Evolutionary conservation across 2,888 invertebrate species (phyloP), one percentile per base, ranked within the genome.

Genomic region (Lithophane semibrunnea): DNA sequence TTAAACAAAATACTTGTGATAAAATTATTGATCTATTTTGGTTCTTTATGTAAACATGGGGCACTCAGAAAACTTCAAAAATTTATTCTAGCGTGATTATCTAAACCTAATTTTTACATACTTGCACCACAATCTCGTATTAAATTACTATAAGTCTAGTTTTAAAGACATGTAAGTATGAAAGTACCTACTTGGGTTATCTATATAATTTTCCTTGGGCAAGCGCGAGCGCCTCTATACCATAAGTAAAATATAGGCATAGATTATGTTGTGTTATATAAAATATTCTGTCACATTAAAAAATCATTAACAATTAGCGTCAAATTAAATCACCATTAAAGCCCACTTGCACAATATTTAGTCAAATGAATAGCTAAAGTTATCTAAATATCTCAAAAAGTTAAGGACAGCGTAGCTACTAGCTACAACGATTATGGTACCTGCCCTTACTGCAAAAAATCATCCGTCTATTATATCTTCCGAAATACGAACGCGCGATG

Each of bases 271-370:
- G 8, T 54, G 8, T 16, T 29, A 52, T 29, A 16, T 52, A 12
- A 69, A 69, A 37, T 29, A 29, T 44, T 56, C 12, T 21, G 5
- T n/a, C n/a, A 5, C 13, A 61, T 61, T 61, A 65, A 47, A 73
- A 64, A 65, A 42, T 10, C n/a, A 70, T 61, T 16, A 56, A 8
- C 2, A 18, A 52, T 29, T 44, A 18, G 52, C 5, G 37, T 72
- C 44, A 42, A 49, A 37, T 80, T 47, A 60, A 56, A 21, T 47
- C 16, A 2, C 21, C 21, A 77, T 52, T 78, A 44, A 44, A 37
- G 29, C 2, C n/a, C 8, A n/a, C 9, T 68, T 72, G 69, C 24
- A 52, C 69, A 13, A 29, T 29, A 13, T 21, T 66, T 13, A 9
- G 29, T 66, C 29, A 66, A 47, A 47, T 24, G 7, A 18, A 47